Evolutionary conservation across 2,797 vertebrate genomes (phyloP), one percentile per base, ranked within the genome.

Genomic region (Myripristis jacobus): DNA sequence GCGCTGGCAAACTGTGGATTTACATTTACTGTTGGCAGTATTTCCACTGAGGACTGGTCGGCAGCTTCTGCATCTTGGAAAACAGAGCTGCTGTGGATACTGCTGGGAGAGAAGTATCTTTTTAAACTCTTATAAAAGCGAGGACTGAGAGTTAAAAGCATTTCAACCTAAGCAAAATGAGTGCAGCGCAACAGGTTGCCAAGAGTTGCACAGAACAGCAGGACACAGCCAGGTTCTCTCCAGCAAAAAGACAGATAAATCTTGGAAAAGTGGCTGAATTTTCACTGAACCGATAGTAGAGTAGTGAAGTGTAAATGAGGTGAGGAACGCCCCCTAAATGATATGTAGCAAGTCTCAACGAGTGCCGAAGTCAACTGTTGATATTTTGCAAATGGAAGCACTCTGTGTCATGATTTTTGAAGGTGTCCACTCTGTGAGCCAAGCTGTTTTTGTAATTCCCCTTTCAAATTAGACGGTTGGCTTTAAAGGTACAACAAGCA

Each of bases 41-140:
- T 13, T 12, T 51, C 24, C 48, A 25, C 79, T 16, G 21, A 83
- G 84, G 78, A 85, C 71, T 66, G 66, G 66, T 71, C 34, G 79
- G 84, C 83, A 85, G 81, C 60, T 74, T 57, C 68, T 51, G 44
- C 4, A 3, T 81, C 78, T 83, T 70, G 77, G 62, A 83, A 79
- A 70, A 63, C 6, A 41, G 36, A 79, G 66, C 21, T 51, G 36
- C 61, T 77, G 60, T 82, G 80, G 80, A 85, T 76, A 70, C 66
- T 60, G 13, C 61, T 65, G 66, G 75, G 72, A 75, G 55, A 50
- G n/a, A 31, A 75, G 59, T 15, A 6, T 46, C 53, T 79, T 79
- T 80, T 76, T 64, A 80, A 75, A 70, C 76, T 80, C 50, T 58
- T 54, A 65, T 78, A 4, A 82, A 79, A 78, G 65, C 29, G 77